Evolutionary conservation across 2,797 vertebrate genomes (phyloP), one percentile per base, ranked within the genome.

Genomic region (Gymnopithys bicolor): DNA sequence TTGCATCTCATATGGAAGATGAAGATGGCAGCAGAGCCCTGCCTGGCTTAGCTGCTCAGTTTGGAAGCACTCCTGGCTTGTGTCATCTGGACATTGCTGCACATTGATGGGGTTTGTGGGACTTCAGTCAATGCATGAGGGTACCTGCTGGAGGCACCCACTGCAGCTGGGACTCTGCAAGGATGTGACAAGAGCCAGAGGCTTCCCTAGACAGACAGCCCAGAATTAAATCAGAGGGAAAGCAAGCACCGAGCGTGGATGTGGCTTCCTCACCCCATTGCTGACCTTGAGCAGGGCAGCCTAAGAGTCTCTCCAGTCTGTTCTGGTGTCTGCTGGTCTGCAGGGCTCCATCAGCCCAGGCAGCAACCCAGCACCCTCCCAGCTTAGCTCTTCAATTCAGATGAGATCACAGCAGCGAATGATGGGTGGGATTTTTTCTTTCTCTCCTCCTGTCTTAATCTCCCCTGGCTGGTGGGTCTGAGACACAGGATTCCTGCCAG

Each of bases 401-500:
- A 85, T 77, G 94, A 95, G 91, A 68, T 94, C 89, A 75, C 43
- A 4, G 60, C 89, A 93, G 76, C 1, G 5, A 83, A 41, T 49
- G 82, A 94, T 87, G 94, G 94, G 93, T 67, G 80, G 24, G 9
- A 0, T 67, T 48, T 94, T 87, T 93, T 27, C 37, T 53, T 75
- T 93, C 39, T 93, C 67, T 90, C 32, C 83, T 91, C 41, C 55
- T 92, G 89, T 43, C 66, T 78, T 96, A 96, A 96, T 96, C 94
- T 92, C 81, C 35, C 82, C 59, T 86, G 82, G 84, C 92, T 95
- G 85, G 92, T 96, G 77, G 94, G 94, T 90, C 74, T 93, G 92
- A 97, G 92, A 76, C 87, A 75, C 73, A 63, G 92, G 91, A 96
- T 95, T 93, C 91, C 94, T 96, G 87, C 94, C 94, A 88, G 87